Evolutionary conservation across 2,797 vertebrate genomes (phyloP), one percentile per base, ranked within the genome.

Genomic region (Pseudochaenichthys georgianus): DNA sequence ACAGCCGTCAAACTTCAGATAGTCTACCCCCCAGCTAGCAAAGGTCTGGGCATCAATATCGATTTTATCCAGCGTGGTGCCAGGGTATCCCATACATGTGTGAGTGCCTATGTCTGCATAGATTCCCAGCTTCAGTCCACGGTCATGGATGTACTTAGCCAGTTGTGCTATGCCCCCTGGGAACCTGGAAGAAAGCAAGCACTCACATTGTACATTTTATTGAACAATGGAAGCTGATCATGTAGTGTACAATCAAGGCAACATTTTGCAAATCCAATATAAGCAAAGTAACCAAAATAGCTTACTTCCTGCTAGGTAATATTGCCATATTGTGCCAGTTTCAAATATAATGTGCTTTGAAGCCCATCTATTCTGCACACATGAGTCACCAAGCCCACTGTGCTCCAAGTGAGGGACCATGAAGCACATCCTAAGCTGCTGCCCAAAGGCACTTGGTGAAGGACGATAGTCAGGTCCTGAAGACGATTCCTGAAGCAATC

Each of bases 1-100:
- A 75, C 96, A 97, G 7, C 96, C 95, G 3, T 97, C 96, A 83
- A 97, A 86, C 86, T 97, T 97, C 69, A 97, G 86, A 94, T 96
- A 96, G 90, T 97, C 96, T 53, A 97, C 95, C 4, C 87, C 95
- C 96, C 96, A 97, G 0, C 88, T 82, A 0, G 96, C 96, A 23
- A 96, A 96, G 19, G 95, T 97, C 23, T 90, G 78, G 0, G 96
- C 96, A 0, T 97, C 96, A 19, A 83, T 82, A 31, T 87, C n/a
- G 21, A 96, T 90, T 0, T 21, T 80, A 82, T 95, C 91, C 65
- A 97, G 77, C 0, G 92, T 95, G 46, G 95, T 96, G 53, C 96
- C 96, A 0, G 96, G 95, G 79, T 92, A 97, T 12, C 95, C 95
- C 77, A 90, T 94, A 7, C 96, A 97, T 3, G 96, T 96, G 46